These are phyloP conservation scores for Malurus alboscapulatus DNA, from an alignment of 2,113 vertebrate genomes.

Conservation along the genomic window DNA sequence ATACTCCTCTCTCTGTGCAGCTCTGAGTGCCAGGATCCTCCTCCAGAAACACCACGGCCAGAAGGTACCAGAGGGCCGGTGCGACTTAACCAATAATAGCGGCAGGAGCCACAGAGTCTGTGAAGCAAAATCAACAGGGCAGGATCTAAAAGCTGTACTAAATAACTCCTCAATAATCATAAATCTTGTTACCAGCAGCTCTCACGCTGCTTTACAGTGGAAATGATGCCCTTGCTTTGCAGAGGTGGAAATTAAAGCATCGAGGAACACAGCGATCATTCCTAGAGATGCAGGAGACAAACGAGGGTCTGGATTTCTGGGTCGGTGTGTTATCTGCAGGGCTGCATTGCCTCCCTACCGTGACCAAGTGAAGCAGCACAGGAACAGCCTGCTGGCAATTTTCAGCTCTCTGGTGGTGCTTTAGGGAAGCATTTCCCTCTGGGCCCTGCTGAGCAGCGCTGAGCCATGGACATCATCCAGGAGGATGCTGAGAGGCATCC, in stretches of 20 bases:
- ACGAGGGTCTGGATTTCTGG: background rate
- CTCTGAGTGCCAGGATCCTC: background rate
- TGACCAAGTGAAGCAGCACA: rapidly evolving
- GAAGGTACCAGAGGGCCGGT: background rate
- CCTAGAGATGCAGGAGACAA: background rate
- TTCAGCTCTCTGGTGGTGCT: background rate
- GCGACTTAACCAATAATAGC: background rate
- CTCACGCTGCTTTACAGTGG: background rate
- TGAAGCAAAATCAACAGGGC: slow-evolving; percentile 11
- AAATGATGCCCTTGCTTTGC: background rate
- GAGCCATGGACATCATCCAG: background rate
- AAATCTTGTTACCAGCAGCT: slow-evolving; percentile 37
- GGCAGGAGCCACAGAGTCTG: slow-evolving; percentile 18
- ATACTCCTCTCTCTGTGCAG: background rate
- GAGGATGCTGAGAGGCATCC: rapidly evolving
- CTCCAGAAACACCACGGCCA: background rate
- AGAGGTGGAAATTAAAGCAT: background rate
- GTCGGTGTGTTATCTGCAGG: background rate
- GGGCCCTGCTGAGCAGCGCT: background rate
- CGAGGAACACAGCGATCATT: background rate
- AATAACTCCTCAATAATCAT: slow-evolving; percentile 32
- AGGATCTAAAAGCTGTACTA: slow-evolving; percentile 10
- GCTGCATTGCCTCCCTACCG: background rate
- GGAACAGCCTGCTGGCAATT: background rate
- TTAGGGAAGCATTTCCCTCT: background rate